These are phyloP conservation scores for Propithecus perrieri DNA, from an alignment of 2,797 vertebrate genomes.

Conservation along the genomic window DNA sequence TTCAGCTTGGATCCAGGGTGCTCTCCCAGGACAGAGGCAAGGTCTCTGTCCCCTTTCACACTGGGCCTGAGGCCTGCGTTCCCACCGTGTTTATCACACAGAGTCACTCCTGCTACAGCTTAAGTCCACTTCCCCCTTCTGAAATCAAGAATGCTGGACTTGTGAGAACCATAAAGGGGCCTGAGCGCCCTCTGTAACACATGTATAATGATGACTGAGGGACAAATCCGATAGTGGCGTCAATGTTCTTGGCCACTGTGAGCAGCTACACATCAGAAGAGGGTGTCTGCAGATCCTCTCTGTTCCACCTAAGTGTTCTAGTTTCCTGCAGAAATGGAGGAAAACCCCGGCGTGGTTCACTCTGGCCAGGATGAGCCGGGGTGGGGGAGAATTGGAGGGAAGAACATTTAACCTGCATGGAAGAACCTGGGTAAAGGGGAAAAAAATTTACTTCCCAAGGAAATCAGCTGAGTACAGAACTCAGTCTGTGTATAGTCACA, in stretches of 20 bases:
- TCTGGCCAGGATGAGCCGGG: background rate
- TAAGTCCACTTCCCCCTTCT: background rate
- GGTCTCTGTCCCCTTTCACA: background rate
- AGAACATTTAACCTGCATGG: background rate
- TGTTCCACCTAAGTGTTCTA: background rate
- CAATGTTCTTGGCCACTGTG: background rate
- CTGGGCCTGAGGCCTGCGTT: background rate
- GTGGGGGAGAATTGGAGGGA: background rate
- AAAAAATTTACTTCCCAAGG: background rate
- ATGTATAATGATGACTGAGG: background rate
- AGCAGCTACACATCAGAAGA: background rate
- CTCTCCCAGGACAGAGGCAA: background rate
- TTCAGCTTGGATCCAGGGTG: background rate
- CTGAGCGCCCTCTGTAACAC: background rate
- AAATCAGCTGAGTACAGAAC: background rate
- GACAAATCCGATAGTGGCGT: too few relatives aligned
- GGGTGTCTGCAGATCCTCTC: background rate
- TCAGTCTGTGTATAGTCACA: background rate
- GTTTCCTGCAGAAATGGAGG: background rate
- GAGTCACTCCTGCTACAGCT: background rate
- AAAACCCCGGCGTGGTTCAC: background rate
- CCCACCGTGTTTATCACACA: rapidly evolving
- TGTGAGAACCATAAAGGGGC: background rate
- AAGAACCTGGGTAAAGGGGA: too few relatives aligned
- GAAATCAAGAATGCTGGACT: background rate